Base-by-base conservation (phyloP, 2,888 invertebrate genomes). In the Anthrax anthrax region DNA sequence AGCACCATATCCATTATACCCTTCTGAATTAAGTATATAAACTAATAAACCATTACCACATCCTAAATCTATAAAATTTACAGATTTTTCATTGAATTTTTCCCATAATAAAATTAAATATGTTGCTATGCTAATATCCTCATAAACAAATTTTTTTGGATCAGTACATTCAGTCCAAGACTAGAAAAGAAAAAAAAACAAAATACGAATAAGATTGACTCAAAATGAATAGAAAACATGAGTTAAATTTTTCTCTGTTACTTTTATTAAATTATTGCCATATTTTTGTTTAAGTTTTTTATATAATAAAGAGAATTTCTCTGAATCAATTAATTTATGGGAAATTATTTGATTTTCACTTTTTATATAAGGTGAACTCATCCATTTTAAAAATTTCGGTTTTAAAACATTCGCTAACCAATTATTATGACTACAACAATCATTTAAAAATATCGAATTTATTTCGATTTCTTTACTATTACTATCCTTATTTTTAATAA, bases 11-110 rank as follows among this genome's bases (percentile, higher is more conserved):
- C 92, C 92, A 10, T 66, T 61, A 67, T 80, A 78, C n/a, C 92
- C 92, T 71, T 95, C 92, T 55, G 77, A 75, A 40, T 77, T 75
- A 14, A 97, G 72, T 54, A 96, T 80, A 63, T 88, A 81, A 2
- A 92, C 92, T 10, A 97, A 70, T 23, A 96, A 72, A 14, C 98
- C 98, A 73, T 98, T 98, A 1, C 98, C 97, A 74, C 97, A 98
- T 1, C 98, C 97, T 45, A 96, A 73, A 68, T 98, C 97, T 0
- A 94, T 80, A 74, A 96, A 97, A 4, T 73, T 74, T 4, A 61
- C 62, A 5, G 64, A 50, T 39, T 69, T 67, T 8, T 59, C 56
- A 47, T 73, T 65, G 53, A 77, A 75, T 41, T 70, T 63, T 54
- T 80, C 74, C 92, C 92, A 95, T 0, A 94, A 59, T 2, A 84